Evolutionary conservation across 2,797 vertebrate species (phyloP), one percentile per base, ranked within the genome.

Genomic region (Myoxocephalus aenaeus): DNA sequence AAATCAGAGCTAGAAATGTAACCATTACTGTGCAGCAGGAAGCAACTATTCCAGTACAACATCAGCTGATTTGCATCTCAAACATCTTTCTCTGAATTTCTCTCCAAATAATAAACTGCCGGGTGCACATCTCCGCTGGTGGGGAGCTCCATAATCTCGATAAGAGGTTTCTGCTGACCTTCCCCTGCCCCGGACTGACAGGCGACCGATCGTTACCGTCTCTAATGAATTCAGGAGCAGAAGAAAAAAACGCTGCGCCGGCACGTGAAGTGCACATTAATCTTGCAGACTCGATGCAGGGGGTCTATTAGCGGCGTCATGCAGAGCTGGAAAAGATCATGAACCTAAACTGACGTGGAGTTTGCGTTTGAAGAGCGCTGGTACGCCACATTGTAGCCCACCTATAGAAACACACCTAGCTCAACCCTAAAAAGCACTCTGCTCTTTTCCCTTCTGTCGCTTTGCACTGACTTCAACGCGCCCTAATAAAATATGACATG

Each of bases 201-300:
- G 64, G 46, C 81, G 61, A 82, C 75, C 82, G 85, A 90, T 93
- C 79, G 77, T 91, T 89, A 89, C 69, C 75, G 63, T 75, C 77
- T 36, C 70, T 92, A 94, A 93, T 93, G 87, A 93, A 89, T 91
- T 89, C 84, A 78, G 74, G 65, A 77, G 79, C 25, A 62, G 70
- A 34, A 34, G 18, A 12, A 25, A 25, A 79, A 87, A 84, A 70
- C 54, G 50, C 72, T 1, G n/a, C 67, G 48, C 68, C 64, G 75
- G 85, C 76, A 80, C 87, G 77, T 80, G 74, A 81, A 87, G 73
- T 8, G 18, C 70, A 76, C 76, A 81, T 91, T 82, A 81, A 87
- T 92, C 81, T 74, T 25, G 3, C 63, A 56, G 73, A 63, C 48
- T 76, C 54, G 13, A 67, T 46, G 80, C 79, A 71, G 85, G 88